A percentile compares a stretch with the other conserved stretches of the same genome.
Conservation (phyloP, 2,113 vertebrate genomes). For the Rhinopithecus roxellana region DNA sequence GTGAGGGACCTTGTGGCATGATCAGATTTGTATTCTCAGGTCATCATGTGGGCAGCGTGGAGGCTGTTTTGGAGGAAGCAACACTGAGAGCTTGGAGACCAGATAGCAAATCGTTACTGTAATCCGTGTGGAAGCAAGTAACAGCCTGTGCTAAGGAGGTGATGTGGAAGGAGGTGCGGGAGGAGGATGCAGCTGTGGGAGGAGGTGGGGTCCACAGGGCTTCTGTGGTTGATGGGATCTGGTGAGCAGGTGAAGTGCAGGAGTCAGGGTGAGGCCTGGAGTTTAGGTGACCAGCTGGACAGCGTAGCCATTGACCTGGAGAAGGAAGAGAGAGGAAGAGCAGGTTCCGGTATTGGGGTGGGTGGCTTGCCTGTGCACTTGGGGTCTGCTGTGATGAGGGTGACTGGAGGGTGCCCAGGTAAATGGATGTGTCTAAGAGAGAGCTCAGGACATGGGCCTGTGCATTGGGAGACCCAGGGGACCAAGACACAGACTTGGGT, state of each 20-base stretch:
- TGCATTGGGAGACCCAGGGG: neutral
- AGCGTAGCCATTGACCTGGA: neutral
- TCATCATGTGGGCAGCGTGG: fast-evolving
- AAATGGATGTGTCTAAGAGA: neutral
- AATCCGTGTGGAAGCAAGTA: neutral
- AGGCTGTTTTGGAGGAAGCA: neutral
- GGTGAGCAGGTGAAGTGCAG: neutral
- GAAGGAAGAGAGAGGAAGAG: neutral
- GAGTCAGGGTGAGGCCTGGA: neutral
- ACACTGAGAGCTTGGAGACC: neutral
- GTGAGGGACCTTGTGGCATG: neutral
- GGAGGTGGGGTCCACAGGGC: neutral
- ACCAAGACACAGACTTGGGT: neutral
- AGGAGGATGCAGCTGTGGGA: neutral
- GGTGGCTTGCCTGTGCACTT: neutral
- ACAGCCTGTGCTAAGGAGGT: neutral
- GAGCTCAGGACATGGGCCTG: neutral
- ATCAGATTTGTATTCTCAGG: neutral
- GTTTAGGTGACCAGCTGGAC: neutral
- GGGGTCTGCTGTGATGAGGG: neutral
- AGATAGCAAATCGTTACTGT: neutral
- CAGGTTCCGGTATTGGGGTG: too few species aligned
- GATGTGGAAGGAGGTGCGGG: neutral
- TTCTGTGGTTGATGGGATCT: neutral
- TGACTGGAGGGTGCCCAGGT: neutral